Evolutionary conservation across 1,140 invertebrate species (phyloP).

Genomic region (Bombus polaris): DNA sequence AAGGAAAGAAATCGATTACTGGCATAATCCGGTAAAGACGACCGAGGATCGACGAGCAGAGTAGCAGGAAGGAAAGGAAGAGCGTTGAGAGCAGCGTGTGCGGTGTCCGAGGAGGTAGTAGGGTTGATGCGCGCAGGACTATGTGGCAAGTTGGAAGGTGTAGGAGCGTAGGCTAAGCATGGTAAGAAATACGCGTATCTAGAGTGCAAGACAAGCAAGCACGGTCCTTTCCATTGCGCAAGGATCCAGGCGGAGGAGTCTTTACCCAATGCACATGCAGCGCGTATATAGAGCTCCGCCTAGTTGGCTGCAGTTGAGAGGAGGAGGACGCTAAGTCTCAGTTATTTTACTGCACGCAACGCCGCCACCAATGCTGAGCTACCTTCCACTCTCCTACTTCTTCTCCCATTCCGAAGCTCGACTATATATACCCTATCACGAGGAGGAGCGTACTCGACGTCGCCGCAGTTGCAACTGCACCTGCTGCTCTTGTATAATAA

Average conservation of each 20-base stretch:
- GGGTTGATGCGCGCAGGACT: not conserved
- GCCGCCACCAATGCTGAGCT: slow-evolving; percentile 73
- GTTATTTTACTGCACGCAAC: slow-evolving; percentile 72
- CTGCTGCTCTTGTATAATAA: slow-evolving; percentile 50
- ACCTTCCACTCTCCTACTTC: slow-evolving; percentile 61
- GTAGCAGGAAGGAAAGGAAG: not conserved
- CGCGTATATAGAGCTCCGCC: slow-evolving; percentile 73
- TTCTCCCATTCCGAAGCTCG: slow-evolving; percentile 44
- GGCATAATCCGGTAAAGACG: not conserved
- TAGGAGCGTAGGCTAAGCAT: slow-evolving; percentile 1
- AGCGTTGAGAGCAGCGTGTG: not conserved
- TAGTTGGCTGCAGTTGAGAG: slow-evolving; percentile 65
- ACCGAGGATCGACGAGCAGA: not conserved
- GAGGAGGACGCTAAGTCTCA: slow-evolving; percentile 69
- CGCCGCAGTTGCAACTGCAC: slow-evolving; percentile 66
- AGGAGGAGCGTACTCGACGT: slow-evolving; percentile 62
- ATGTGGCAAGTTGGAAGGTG: not conserved
- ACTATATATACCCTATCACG: slow-evolving; percentile 50
- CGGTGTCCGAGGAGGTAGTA: not conserved
- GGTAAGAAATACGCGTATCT: slow-evolving; percentile 15
- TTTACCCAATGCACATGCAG: slow-evolving; percentile 67
- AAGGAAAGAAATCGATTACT: not conserved
- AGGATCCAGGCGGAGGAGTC: slow-evolving; percentile 61
- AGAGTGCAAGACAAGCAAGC: slow-evolving; percentile 18
- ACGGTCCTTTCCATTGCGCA: slow-evolving; percentile 62